phyloP scores from a whole-genome alignment of 2,888 invertebrate genomes.

The Drosophila subsilvestris region DNA sequence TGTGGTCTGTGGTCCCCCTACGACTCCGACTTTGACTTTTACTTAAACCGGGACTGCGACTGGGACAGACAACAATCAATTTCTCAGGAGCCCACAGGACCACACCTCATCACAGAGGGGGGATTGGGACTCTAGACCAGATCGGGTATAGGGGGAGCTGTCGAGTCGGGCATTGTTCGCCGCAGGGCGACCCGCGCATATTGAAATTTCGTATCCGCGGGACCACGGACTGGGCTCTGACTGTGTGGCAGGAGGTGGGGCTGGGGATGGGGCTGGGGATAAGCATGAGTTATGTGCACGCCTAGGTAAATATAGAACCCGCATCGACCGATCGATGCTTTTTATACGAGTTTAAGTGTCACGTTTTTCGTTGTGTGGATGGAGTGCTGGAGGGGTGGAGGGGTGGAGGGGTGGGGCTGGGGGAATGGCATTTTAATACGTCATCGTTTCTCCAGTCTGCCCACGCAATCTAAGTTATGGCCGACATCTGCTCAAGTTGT shows the following conservation, averaged over 20 bases:
- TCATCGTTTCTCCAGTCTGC: conserved; percentile 68
- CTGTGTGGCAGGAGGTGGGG: background rate
- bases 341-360: conserved; percentile 77
- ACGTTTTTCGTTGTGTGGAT: conserved; percentile 52
- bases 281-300: conserved; percentile 72
- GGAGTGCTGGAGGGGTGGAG: background rate
- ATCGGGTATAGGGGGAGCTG: conserved; percentile 11
- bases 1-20: conserved; percentile 57
- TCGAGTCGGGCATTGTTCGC: conserved; percentile 39
- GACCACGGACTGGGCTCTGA: background rate
- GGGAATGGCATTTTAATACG: conserved; percentile 71
- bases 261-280: conserved; percentile 18
- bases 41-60: background rate
- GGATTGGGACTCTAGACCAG: background rate
- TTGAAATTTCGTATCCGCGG: conserved; percentile 44
- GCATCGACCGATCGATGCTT: conserved; percentile 72
- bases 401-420: background rate
- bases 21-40: background rate
- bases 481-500: conserved; percentile 69
- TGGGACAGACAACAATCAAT: conserved; percentile 39
- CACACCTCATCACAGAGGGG: conserved; percentile 58
- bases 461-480: conserved; percentile 75
- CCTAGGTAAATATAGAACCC: conserved; percentile 75
- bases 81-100: conserved; percentile 61
- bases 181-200: conserved; percentile 48